Evolutionary conservation across 2,797 vertebrate species (phyloP).

Genomic region (Atherinosoma microstoma): DNA sequence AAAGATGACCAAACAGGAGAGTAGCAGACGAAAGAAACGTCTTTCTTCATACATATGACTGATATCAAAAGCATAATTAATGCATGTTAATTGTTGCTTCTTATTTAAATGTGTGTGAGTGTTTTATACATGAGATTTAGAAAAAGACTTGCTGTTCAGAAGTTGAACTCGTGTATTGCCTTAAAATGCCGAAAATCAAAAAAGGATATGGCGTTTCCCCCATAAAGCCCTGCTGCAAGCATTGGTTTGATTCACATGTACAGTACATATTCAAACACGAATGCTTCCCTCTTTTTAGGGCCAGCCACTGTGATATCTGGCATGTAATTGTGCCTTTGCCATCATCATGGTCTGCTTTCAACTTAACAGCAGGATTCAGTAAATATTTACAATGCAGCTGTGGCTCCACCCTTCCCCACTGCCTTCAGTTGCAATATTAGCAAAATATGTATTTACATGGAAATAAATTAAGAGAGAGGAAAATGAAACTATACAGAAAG

Average conservation of each 20-base stretch:
- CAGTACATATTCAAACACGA: conserved; percentile 54
- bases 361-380: conserved; percentile 56
- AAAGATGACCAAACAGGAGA: conserved; percentile 70
- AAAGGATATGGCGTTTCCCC: conserved; percentile 76
- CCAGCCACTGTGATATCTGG: conserved; percentile 34
- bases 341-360: conserved; percentile 51
- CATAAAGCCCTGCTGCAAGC: conserved; percentile 66
- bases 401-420: conserved; percentile 35
- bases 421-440: conserved; percentile 65
- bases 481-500: conserved; percentile 74
- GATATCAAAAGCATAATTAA: conserved; percentile 75
- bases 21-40: conserved; percentile 68
- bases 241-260: conserved; percentile 61
- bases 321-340: conserved; percentile 53
- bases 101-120: conserved; percentile 64
- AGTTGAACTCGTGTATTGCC: conserved; percentile 76
- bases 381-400: conserved; percentile 79
- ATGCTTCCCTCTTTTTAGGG: conserved; percentile 42
- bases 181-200: conserved; percentile 67
- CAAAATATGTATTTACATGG: conserved; percentile 81
- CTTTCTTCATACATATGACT: conserved; percentile 61
- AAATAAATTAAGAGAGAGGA: conserved; percentile 77
- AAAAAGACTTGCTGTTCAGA: conserved; percentile 64
- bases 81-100: conserved; percentile 61
- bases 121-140: conserved; percentile 70